Base-by-base conservation (phyloP, 64 coral and sea anemone species). In the Stichodactyla helianthus region DNA sequence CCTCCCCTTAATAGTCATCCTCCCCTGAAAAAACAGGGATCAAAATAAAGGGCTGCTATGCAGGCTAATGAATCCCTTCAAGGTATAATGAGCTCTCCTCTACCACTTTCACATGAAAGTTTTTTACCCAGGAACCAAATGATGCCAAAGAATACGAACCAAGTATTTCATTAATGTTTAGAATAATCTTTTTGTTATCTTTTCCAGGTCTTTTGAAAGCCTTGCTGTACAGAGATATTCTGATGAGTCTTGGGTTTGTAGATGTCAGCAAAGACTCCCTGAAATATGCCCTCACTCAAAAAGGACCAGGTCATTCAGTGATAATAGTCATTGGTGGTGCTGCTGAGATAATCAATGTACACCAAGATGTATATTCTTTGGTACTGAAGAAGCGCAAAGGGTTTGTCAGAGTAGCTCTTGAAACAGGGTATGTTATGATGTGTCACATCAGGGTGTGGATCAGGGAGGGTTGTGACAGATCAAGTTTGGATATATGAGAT, bases 251-350 rank as follows among this genome's bases (percentile, higher is more conserved):
- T 77, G 91, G 91, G 7, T 26, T 92, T 4, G 11, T 88, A 58
- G 86, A 92, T 22, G 91, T 82, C 5, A n/a, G 86, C 74, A 84
- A 86, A 78, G 79, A 88, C 6, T 64, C 83, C 55, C 53, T 88
- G 14, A 79, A 84, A 65, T 88, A 88, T 59, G 18, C 51, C 35
- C 67, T 92, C 44, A 88, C 86, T 5, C 52, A 84, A 19, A 83
- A 60, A 57, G 91, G 91, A 18, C 55, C 86, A 51, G 91, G 91
- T 6, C 86, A 92, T 20, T 92, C 91, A 52, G 68, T 85, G 59
- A 84, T 92, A 6, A 28, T 92, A 19, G 55, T 92, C 31, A 86
- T 88, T 25, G 91, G 91, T 54, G 91, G 91, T 78, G 86, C 86
- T 5, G 91, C 52, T 2, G 91, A 88, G 53, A 85, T 85, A 22